phyloP scores from a whole-genome alignment of 2,113 vertebrate species.

The Tachuris rubrigastra region DNA sequence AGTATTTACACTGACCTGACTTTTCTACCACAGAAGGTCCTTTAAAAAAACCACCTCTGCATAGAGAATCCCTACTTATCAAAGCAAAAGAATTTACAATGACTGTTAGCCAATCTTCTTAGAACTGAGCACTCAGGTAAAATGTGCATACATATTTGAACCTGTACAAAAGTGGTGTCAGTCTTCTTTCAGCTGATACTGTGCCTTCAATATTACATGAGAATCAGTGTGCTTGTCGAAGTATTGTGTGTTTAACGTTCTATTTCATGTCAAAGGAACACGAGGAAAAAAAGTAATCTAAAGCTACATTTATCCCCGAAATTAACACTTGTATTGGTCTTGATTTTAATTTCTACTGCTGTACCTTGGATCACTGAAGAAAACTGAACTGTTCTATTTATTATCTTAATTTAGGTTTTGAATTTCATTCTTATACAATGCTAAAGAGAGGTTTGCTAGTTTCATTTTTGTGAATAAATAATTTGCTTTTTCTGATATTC shows the following conservation, averaged over 20 bases:
- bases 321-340: neutral
- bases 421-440: neutral
- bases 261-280: neutral
- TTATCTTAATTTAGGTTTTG: neutral
- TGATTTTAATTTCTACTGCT: neutral
- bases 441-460: neutral
- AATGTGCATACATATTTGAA: neutral
- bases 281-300: neutral
- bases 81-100: neutral
- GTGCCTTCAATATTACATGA: neutral
- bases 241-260: neutral
- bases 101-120: neutral
- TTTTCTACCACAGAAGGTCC: neutral
- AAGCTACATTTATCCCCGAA: neutral
- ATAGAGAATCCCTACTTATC: neutral
- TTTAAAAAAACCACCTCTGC: neutral
- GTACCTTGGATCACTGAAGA: neutral
- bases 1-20: neutral
- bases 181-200: neutral
- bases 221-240: neutral
- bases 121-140: neutral
- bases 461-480: neutral
- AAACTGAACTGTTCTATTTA: neutral
- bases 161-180: neutral
- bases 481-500: neutral